A percentile compares a stretch with the other conserved stretches of the same genome.
These are phyloP conservation scores for Hylaea fasciaria DNA, from an alignment of 2,888 invertebrate species.

Conservation along the genomic window DNA sequence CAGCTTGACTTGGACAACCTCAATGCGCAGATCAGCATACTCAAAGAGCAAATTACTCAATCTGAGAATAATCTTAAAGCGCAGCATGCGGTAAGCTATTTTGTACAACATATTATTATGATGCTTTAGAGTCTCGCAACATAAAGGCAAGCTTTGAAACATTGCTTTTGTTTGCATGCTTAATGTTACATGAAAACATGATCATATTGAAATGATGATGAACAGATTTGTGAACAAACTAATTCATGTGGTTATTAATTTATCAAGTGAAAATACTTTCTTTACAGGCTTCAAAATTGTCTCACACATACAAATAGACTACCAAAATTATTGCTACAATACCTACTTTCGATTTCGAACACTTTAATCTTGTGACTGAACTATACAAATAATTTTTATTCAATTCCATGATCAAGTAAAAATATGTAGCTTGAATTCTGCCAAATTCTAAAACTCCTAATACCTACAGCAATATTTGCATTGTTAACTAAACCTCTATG, in stretches of 20 bases:
- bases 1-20: slow-evolving; percentile 82
- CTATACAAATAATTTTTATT: no score
- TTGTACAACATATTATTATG: not conserved
- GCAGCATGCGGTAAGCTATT: slow-evolving; percentile 92
- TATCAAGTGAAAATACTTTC: slow-evolving; percentile 34
- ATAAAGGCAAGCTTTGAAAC: slow-evolving; percentile 1
- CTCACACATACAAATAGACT: slow-evolving; percentile 24
- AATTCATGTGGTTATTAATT: slow-evolving; percentile 9
- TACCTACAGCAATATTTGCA: no score
- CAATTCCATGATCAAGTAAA: no score
- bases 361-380: no score
- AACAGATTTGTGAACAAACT: not conserved
- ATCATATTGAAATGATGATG: not conserved
- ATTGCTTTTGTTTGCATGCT: slow-evolving; percentile 27
- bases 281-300: slow-evolving; percentile 38
- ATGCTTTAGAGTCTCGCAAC: not conserved
- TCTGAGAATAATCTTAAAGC: slow-evolving; percentile 98
- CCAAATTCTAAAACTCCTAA: no score
- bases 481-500: no score
- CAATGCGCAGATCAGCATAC: slow-evolving; percentile 90
- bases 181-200: slow-evolving; percentile 1
- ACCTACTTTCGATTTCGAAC: not conserved
- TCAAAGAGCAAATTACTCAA: slow-evolving; percentile 97
- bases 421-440: no score
- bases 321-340: not conserved